Base-by-base conservation (phyloP, 2,113 vertebrate genomes). In the Carollia perspicillata region DNA sequence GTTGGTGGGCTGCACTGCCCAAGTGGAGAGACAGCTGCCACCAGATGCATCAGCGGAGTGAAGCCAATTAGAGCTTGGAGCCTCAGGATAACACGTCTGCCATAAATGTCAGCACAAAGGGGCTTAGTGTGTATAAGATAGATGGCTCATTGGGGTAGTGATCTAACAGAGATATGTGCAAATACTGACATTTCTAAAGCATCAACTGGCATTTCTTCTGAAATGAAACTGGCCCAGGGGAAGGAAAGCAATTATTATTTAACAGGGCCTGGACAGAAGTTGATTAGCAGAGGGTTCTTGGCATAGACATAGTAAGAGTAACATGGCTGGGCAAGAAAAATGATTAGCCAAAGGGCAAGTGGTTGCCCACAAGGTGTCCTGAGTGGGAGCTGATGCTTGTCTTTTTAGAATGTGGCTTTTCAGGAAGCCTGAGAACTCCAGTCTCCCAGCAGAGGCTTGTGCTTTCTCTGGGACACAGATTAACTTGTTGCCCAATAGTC, bases 151-250 rank as follows among this genome's bases (percentile, higher is more conserved):
- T 63, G 37, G 47, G 68, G 40, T 49, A 65, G 69, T 35, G 55
- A 97, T 93, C 69, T 95, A 58, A 78, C 71, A 94, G 83, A 97
- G 90, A 96, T 95, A 80, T 94, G 81, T 92, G 93, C 93, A 95
- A 96, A 96, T 91, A 40, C 90, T 97, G 94, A 95, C 92, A 86
- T 97, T 96, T 97, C 85, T 81, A 93, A 96, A 44, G 89, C 85
- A 89, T 51, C 83, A 86, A 37, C 74, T 95, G 95, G 63, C 79
- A 71, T 95, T 96, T 95, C 78, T 96, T 95, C 63, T 65, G 78
- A 94, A 97, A 89, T 44, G 74, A 69, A 94, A 79, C 81, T 35
- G 33, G 85, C 91, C 74, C 53, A 17, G 17, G 84, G 93, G 83
- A 93, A 74, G 85, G 68, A 90, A 94, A 84, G 69, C 2, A 2